Base-by-base conservation (phyloP, 2,113 vertebrate genomes). In the Prietella phreatophila region DNA sequence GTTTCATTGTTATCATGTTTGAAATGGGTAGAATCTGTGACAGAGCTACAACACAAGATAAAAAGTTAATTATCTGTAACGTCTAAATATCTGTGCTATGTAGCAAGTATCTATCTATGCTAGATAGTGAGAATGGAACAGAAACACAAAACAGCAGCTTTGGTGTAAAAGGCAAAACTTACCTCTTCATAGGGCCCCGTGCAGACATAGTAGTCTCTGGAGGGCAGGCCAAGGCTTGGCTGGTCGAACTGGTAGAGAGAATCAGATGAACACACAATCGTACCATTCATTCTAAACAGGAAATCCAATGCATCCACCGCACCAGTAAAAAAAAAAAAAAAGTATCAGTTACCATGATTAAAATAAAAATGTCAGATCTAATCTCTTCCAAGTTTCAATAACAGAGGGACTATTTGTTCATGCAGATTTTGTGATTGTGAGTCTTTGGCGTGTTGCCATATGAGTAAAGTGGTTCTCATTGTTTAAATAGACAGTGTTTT, bases 171-270 rank as follows among this genome's bases (percentile, higher is more conserved):
- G 27, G 27, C n/a, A 25, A 33, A 60, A 1, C 93, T 89, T 95
- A 99, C 98, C 97, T 98, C 96, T 92, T 93, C 91, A 83, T 97
- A 97, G 1, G 95, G 93, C 27, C 96, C 97, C 5, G 93, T 96
- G 91, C 97, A 99, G 17, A 94, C 92, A 1, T 97, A 99, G 93
- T 98, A 97, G 93, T 99, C 97, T 90, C 96, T 95, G 89, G 97
- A 98, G 90, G 97, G 95, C 39, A 99, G 95, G 85, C 97, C 98
- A 39, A 99, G 96, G 78, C 93, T 95, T 30, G 96, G 96, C 84
- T 99, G 98, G 88, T 99, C 98, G 85, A 99, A 96, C 98, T 99
- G 86, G 13, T 63, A 92, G 91, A 88, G 67, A 89, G 86, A 25
- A 88, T 69, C 88, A 73, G 42, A 92, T n/a, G 17, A 87, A 85